These are phyloP conservation scores for Tanypteryx hageni DNA, from an alignment of 2,888 invertebrate genomes.

Conservation along the genomic window DNA sequence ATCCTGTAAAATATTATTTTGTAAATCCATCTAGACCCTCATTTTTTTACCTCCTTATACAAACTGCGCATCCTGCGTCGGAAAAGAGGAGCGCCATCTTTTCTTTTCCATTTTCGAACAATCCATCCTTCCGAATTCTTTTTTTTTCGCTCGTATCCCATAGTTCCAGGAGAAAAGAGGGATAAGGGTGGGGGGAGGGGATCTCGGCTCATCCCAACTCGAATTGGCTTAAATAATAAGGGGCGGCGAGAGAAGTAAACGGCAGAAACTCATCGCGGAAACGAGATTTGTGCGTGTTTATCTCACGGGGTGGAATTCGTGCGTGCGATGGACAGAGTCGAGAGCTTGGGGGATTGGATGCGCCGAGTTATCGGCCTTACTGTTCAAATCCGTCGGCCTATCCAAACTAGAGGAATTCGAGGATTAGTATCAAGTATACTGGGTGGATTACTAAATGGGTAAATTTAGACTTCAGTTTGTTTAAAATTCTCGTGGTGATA, in stretches of 20 bases:
- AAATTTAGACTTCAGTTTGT: too few species aligned
- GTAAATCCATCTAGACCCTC: neutral
- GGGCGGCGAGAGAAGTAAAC: neutral
- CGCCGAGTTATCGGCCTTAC: too few species aligned
- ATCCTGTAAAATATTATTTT: slow-evolving; percentile 29
- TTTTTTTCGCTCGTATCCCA: neutral
- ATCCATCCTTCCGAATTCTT: neutral
- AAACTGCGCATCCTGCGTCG: neutral
- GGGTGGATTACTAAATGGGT: too few species aligned
- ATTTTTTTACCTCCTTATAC: neutral
- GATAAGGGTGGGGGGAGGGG: neutral
- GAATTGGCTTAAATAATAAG: neutral
- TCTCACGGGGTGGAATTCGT: neutral
- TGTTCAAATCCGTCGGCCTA: too few species aligned
- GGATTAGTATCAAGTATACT: too few species aligned
- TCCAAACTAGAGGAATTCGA: too few species aligned
- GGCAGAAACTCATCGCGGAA: neutral
- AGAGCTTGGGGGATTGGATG: too few species aligned
- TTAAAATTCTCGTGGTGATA: too few species aligned
- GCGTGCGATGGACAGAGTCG: neutral
- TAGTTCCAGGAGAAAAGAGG: too few species aligned
- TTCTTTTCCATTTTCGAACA: slow-evolving; percentile 9
- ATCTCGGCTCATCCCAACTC: neutral
- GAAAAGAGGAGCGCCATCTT: neutral
- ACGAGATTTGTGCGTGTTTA: slow-evolving; percentile 13